Percentiles rank a stretch among this genome's conserved stretches.
phyloP scores from a whole-genome alignment of 2,797 vertebrate species.

The Brachymystax lenok region DNA sequence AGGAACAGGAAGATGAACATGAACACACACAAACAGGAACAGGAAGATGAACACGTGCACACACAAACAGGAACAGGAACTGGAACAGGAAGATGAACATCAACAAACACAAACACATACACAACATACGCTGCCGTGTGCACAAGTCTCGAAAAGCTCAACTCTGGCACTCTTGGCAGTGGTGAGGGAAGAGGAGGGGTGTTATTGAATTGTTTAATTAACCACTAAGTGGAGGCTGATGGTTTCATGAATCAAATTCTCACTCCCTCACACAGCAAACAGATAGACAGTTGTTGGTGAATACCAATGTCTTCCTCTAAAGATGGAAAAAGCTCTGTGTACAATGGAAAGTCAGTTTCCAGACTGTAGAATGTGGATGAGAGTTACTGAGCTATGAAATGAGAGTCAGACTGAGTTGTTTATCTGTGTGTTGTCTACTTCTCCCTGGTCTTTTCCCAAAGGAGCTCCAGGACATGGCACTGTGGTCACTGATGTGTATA shows the following conservation, averaged over 20 bases:
- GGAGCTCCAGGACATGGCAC: constrained; percentile 57
- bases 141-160: not conserved
- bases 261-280: not conserved
- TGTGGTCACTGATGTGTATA: constrained; percentile 41
- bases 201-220: constrained; percentile 39
- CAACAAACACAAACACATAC: not conserved
- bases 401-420: constrained; percentile 61
- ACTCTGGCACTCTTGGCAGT: constrained; percentile 19
- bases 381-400: constrained; percentile 66
- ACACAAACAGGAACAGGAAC: too few species aligned
- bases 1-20: too few species aligned
- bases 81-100: not conserved
- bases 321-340: constrained; percentile 33
- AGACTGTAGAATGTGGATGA: constrained; percentile 57
- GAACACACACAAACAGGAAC: too few species aligned
- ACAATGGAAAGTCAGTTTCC: constrained; percentile 45
- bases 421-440: constrained; percentile 55
- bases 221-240: constrained; percentile 44
- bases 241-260: constrained; percentile 41
- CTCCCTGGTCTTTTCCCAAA: constrained; percentile 36
- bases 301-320: constrained; percentile 45
- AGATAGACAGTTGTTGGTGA: constrained; percentile 42
- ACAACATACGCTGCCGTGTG: too few species aligned
- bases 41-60: too few species aligned
- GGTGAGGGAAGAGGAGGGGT: constrained; percentile 15